Percentiles rank a stretch among this genome's conserved stretches.
Conservation (phyloP, 2,888 invertebrate genomes). For the Rotaria sp. region DNA sequence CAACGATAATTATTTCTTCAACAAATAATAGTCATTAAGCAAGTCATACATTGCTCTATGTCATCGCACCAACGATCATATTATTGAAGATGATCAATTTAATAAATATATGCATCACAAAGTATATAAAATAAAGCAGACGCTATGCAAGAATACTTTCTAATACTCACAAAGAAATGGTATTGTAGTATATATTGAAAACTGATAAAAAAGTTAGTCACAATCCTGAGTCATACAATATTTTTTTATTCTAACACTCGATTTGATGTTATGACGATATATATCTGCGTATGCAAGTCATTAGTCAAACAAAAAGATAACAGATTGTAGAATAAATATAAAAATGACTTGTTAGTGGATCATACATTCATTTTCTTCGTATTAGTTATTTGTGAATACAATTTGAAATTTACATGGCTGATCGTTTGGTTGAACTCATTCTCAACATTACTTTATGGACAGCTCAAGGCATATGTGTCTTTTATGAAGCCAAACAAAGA, state of each 20-base stretch:
- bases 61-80: too few relatives aligned
- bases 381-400: neutral
- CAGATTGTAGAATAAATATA: neutral
- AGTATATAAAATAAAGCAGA: too few relatives aligned
- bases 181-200: too few relatives aligned
- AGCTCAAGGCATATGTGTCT: neutral
- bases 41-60: too few relatives aligned
- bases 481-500: neutral
- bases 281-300: neutral
- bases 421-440: neutral
- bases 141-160: too few relatives aligned
- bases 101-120: too few relatives aligned
- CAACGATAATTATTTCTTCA: too few relatives aligned
- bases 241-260: rapidly evolving
- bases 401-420: neutral
- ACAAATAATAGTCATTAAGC: too few relatives aligned
- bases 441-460: neutral
- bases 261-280: neutral
- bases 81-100: too few relatives aligned
- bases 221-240: neutral
- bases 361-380: neutral
- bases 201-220: too few relatives aligned
- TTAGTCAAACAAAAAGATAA: neutral
- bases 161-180: too few relatives aligned
- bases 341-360: too few relatives aligned